Evolutionary conservation across 2,113 vertebrate genomes (phyloP).

Genomic region (Garra rufa): DNA sequence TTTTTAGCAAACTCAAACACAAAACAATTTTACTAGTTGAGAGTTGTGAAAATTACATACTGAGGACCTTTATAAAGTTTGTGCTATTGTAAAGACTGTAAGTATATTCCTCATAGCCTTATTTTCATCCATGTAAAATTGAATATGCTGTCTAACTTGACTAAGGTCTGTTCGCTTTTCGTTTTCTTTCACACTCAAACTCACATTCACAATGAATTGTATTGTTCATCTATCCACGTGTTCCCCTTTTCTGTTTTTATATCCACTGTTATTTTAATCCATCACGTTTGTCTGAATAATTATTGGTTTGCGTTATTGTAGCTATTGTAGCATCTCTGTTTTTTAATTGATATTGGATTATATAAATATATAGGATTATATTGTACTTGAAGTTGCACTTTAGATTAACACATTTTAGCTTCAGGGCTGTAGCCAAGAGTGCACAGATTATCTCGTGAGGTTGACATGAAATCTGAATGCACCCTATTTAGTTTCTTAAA

Average conservation of each 20-base stretch:
- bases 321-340: not conserved
- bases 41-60: not conserved
- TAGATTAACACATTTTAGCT: constrained; percentile 27
- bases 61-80: not conserved
- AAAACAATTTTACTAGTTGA: not conserved
- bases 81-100: not conserved
- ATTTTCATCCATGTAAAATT: not conserved
- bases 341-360: not conserved
- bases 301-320: not conserved
- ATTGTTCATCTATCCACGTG: constrained; percentile 7
- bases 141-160: not conserved
- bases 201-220: not conserved
- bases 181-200: not conserved
- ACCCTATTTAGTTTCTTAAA: not conserved
- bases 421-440: constrained; percentile 3
- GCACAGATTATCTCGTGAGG: constrained; percentile 8
- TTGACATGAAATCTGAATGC: not conserved
- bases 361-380: not conserved
- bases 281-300: not conserved
- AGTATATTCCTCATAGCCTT: not conserved
- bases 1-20: not conserved
- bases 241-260: not conserved
- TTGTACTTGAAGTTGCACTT: constrained; percentile 35
- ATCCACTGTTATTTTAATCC: not conserved
- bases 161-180: not conserved